Percentiles rank a stretch among this genome's conserved stretches.
Conservation (phyloP, 2,113 vertebrate species). For the Phocoena sinus region DNA sequence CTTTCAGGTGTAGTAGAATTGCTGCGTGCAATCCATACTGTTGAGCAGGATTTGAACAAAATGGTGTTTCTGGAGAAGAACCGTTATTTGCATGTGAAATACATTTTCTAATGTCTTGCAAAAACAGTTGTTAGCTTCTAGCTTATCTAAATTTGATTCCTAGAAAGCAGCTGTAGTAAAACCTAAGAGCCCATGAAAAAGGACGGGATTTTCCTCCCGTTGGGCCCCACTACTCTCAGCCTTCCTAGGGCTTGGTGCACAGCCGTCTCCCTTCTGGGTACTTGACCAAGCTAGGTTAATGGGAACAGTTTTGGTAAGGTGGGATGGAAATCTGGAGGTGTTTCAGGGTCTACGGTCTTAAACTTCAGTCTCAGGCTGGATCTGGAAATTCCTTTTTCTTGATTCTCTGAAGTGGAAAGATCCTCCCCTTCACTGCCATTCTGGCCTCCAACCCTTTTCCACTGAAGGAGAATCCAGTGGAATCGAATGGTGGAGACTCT, state of each 20-base stretch:
- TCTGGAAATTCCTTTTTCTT: background rate
- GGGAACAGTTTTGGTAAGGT: background rate
- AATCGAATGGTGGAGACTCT: background rate
- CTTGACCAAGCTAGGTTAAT: background rate
- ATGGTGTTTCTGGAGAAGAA: conserved; percentile 14
- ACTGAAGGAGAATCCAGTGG: background rate
- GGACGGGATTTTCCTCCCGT: background rate
- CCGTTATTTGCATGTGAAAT: background rate
- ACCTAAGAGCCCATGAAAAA: background rate
- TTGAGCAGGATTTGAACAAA: background rate
- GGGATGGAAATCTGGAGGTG: background rate
- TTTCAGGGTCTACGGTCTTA: background rate
- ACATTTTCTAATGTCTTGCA: background rate
- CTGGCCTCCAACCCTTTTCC: background rate
- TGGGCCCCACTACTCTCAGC: background rate
- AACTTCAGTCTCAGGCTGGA: background rate
- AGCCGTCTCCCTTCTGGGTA: background rate
- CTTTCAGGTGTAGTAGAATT: background rate
- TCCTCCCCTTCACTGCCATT: background rate
- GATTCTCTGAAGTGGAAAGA: background rate
- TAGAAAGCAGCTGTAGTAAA: background rate
- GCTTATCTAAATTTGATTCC: background rate
- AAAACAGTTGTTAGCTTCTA: background rate
- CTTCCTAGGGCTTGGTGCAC: background rate
- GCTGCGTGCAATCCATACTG: background rate